phyloP scores from a whole-genome alignment of 92 coral and sea anemone genomes.

The Porites divaricata region DNA sequence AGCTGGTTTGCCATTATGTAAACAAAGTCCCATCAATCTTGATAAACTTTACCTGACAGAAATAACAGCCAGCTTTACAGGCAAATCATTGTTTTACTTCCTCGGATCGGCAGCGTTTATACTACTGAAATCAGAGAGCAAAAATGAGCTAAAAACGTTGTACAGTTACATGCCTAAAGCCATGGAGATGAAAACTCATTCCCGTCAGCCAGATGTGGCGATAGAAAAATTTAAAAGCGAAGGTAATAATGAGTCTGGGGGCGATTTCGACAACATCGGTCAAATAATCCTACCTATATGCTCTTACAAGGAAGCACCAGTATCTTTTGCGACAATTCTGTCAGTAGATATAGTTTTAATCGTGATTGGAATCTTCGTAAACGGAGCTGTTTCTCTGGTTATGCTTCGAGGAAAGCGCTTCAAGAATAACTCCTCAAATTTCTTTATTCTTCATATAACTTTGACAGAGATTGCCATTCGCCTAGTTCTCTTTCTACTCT shows the following conservation, averaged over 20 bases:
- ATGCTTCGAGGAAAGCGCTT: slow-evolving; percentile 37
- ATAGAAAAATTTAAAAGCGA: background rate
- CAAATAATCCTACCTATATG: background rate
- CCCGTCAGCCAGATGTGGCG: background rate
- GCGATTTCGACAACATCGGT: background rate
- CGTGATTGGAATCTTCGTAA: slow-evolving; percentile 9
- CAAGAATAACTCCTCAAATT: slow-evolving; percentile 33
- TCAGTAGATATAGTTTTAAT: background rate
- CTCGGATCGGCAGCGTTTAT: no score
- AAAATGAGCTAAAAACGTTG: background rate
- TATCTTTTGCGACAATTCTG: background rate
- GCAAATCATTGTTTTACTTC: no score
- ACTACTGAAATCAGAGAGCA: background rate
- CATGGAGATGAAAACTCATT: background rate
- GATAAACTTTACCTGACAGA: no score
- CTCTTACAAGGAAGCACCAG: background rate
- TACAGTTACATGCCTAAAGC: background rate
- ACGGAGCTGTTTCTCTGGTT: slow-evolving; percentile 14
- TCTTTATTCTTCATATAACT: slow-evolving; percentile 42
- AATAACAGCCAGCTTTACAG: no score
- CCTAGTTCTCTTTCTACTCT: slow-evolving; percentile 17
- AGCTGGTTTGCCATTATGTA: no score
- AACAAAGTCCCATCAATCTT: no score
- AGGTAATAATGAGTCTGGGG: background rate
- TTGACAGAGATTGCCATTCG: slow-evolving; percentile 23